A percentile compares a stretch with the other conserved stretches of the same genome.
Conservation (phyloP, 2,113 vertebrate genomes). For the Struthio camelus region DNA sequence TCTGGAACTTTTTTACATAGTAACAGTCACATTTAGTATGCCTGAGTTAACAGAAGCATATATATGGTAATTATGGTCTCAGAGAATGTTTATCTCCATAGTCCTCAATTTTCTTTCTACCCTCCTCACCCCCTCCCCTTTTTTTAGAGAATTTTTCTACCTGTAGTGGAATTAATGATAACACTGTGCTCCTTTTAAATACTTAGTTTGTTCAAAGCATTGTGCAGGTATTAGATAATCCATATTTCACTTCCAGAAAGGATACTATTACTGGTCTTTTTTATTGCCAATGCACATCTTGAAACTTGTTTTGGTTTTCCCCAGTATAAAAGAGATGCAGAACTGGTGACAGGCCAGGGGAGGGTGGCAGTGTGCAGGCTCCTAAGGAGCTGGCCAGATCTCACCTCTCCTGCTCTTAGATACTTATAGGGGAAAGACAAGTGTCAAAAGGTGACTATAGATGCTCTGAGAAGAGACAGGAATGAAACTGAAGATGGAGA, state of each 20-base stretch:
- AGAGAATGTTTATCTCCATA: neutral
- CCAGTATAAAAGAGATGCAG: neutral
- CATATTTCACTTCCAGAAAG: neutral
- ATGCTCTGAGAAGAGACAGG: neutral
- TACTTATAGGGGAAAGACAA: neutral
- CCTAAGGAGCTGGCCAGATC: neutral
- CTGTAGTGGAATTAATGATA: neutral
- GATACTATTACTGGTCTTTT: neutral
- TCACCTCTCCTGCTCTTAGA: neutral
- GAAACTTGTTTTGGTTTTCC: neutral
- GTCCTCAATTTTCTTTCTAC: neutral
- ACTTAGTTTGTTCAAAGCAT: neutral
- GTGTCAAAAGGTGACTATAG: neutral
- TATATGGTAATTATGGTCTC: neutral
- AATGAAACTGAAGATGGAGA: neutral
- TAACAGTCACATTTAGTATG: neutral
- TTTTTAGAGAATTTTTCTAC: neutral
- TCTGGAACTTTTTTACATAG: neutral
- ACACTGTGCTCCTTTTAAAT: neutral
- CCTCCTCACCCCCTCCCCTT: neutral
- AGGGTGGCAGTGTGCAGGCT: neutral
- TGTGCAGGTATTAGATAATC: neutral
- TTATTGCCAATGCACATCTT: neutral
- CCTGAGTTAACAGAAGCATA: neutral
- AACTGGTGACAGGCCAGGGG: neutral